Conservation (phyloP, 2,888 invertebrate species). For the Agrenia bidenticulata region DNA sequence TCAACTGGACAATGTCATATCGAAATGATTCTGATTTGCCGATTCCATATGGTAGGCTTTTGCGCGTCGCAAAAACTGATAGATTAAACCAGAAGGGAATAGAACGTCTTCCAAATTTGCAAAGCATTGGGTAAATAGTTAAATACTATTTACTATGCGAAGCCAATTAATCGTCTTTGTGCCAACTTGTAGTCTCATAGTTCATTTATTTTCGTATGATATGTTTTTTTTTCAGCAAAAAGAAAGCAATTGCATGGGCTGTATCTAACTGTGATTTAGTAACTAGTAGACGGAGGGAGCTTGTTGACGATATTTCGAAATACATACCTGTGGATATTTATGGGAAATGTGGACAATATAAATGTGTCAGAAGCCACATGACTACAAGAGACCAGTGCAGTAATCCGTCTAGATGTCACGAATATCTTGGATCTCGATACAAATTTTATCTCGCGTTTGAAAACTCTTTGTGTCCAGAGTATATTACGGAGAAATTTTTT, state of each 20-base stretch:
- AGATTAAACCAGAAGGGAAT: no score
- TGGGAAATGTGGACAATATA: slow-evolving; percentile 49
- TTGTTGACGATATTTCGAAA: slow-evolving; percentile 44
- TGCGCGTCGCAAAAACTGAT: slow-evolving; percentile 24
- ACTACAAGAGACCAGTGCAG: slow-evolving; percentile 33
- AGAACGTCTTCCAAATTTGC: no score
- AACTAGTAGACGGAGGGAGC: slow-evolving; percentile 41
- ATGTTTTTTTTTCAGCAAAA: not conserved
- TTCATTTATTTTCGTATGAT: not conserved
- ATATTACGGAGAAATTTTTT: slow-evolving; percentile 54
- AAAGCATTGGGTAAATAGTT: no score
- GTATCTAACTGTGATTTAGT: slow-evolving; percentile 52
- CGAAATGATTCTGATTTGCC: slow-evolving; percentile 46
- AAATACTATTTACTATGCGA: no score
- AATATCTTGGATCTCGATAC: slow-evolving; percentile 46
- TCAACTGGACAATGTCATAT: slow-evolving; percentile 48
- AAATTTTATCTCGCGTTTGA: slow-evolving; percentile 54
- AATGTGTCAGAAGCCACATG: slow-evolving; percentile 34
- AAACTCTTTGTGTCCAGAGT: slow-evolving; percentile 53
- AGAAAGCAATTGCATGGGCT: slow-evolving; percentile 52
- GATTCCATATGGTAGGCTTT: slow-evolving; percentile 42
- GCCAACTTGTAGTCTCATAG: no score
- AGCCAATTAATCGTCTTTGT: no score
- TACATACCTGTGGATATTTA: slow-evolving; percentile 50
- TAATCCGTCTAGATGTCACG: slow-evolving; percentile 38